Evolutionary conservation across 2,113 vertebrate species (phyloP), one percentile per base, ranked within the genome.

Genomic region (Gambusia holbrooki): DNA sequence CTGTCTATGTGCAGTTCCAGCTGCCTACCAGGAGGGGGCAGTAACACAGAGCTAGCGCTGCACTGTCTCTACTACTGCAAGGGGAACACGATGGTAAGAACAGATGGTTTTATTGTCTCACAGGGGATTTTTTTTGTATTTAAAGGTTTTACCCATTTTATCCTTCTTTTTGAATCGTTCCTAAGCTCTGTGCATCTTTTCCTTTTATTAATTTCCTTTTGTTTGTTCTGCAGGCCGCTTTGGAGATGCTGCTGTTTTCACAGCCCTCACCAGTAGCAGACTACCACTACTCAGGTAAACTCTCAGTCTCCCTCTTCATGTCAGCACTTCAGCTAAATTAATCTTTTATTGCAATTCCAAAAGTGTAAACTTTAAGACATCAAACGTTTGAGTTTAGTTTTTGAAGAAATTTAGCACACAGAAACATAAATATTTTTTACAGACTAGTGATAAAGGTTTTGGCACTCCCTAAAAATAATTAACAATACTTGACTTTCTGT

Each of bases 1-100:
- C 63, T 95, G 73, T 92, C 90, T 40, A 80, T 96, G 88, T 93
- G 94, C 65, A 93, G 91, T 81, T 96, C 95, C 67, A 93, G 94
- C 62, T 95, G 92, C 13, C 25, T 95, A 35, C 94, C 94, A 87
- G 94, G 94, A 77, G 94, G 95, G 40, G 94, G 94, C 80, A 93
- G 92, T 66, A 96, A 95, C 85, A 86, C 90, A 1, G 95, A 96
- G 83, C 90, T 95, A 74, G 94, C 94, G 2, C 89, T 96, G 68
- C 94, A 95, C 79, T 93, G 94, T 71, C 92, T 96, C 27, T 92
- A 89, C 60, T 48, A 35, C 63, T 93, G 92, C 32, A 70, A 88
- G 27, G 94, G 93, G 13, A 83, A 95, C 78, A 83, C 89, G 32
- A 74, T 94, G 92, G 95, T 96, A 61, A 92, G 88, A 8, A 69